Conservation (phyloP, 2,797 vertebrate genomes). For the Sternotherus odoratus region DNA sequence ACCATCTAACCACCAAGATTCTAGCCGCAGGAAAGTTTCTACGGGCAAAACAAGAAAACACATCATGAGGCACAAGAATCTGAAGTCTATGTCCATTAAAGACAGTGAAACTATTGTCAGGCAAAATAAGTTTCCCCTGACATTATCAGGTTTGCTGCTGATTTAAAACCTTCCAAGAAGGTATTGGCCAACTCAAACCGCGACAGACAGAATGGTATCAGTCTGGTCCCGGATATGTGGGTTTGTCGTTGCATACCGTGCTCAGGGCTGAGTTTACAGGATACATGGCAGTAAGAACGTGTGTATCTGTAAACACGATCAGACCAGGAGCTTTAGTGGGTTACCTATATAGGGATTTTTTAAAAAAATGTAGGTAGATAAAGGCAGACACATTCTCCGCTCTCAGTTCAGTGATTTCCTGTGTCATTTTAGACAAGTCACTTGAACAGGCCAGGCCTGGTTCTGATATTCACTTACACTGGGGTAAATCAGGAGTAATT, state of each 20-base stretch:
- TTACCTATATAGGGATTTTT: slow-evolving; percentile 20
- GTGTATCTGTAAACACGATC: slow-evolving; percentile 48
- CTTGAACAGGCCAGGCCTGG: background rate
- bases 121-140: no score
- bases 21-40: slow-evolving; percentile 21
- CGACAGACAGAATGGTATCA: background rate
- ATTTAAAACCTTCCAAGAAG: slow-evolving; percentile 60
- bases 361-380: slow-evolving; percentile 19
- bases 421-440: slow-evolving; percentile 12
- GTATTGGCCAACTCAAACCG: background rate
- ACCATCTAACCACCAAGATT: background rate
- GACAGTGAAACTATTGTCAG: slow-evolving; percentile 43
- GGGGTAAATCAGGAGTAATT: slow-evolving; percentile 17
- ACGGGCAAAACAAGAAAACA: slow-evolving; percentile 15
- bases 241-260: background rate
- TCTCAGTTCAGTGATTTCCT: slow-evolving; percentile 38
- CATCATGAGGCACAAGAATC: background rate
- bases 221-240: slow-evolving; percentile 49
- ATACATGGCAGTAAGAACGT: slow-evolving; percentile 35
- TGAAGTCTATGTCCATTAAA: slow-evolving; percentile 40
- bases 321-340: slow-evolving; percentile 41
- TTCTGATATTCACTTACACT: slow-evolving; percentile 21
- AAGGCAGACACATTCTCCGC: slow-evolving; percentile 15
- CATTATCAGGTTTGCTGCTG: slow-evolving; percentile 42
- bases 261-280: slow-evolving; percentile 53